Conservation (phyloP, 1,140 invertebrate genomes). For the Euglossa dilemma region DNA sequence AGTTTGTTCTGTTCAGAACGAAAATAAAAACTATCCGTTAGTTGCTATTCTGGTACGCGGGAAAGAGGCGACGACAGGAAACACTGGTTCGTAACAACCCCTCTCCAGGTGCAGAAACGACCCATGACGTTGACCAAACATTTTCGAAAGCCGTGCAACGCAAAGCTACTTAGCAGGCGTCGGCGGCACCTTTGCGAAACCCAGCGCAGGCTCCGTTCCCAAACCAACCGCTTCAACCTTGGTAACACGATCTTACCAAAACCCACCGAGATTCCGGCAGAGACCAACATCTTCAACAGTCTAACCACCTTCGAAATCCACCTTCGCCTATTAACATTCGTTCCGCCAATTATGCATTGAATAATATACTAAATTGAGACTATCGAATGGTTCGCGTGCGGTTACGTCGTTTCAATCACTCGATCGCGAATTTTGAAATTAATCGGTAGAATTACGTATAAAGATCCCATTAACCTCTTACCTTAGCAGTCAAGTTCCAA, state of each 20-base stretch:
- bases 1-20: neutral
- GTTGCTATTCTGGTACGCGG: conserved; percentile 36
- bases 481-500: too few species aligned
- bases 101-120: conserved; percentile 70
- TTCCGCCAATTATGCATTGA: neutral
- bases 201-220: conserved; percentile 54
- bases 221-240: conserved; percentile 65
- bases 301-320: neutral
- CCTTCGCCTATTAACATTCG: neutral
- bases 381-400: too few species aligned
- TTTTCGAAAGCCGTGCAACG: conserved; percentile 54
- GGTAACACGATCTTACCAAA: conserved; percentile 59
- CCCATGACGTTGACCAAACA: conserved; percentile 71
- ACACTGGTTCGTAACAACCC: conserved; percentile 55
- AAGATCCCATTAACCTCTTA: too few species aligned
- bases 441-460: too few species aligned
- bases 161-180: conserved; percentile 70
- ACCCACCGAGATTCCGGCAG: neutral
- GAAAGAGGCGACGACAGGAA: conserved; percentile 38
- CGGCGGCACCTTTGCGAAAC: conserved; percentile 74
- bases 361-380: too few species aligned
- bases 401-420: too few species aligned
- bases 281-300: neutral
- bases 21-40: conserved; percentile 15
- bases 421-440: too few species aligned